These are phyloP conservation scores for Polyommatus iphigenia DNA, from an alignment of 2,888 invertebrate species.

Conservation along the genomic window DNA sequence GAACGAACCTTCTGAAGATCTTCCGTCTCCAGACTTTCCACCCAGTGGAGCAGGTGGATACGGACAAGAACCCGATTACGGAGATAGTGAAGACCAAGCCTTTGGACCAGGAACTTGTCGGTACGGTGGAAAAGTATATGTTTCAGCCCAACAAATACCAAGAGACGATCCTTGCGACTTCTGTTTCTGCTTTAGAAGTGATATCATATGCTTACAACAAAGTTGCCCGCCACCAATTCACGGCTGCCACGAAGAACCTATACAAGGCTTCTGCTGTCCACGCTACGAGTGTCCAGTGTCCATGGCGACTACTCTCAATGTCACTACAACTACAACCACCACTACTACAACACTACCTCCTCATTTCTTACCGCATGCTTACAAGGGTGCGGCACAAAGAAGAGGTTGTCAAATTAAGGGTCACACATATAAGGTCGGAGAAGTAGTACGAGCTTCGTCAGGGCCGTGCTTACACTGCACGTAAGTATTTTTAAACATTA, in stretches of 20 bases:
- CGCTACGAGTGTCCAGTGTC: conserved; percentile 96
- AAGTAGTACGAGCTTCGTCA: conserved; percentile 90
- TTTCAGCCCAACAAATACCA: conserved; percentile 96
- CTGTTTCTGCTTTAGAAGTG: conserved; percentile 98
- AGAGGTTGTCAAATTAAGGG: conserved; percentile 93
- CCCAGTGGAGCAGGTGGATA: conserved; percentile 68
- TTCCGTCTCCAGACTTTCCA: conserved; percentile 61
- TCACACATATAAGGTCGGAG: conserved; percentile 91
- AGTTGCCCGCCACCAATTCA: conserved; percentile 97
- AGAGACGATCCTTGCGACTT: conserved; percentile 97
- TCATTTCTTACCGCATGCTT: conserved; percentile 89
- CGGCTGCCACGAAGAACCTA: conserved; percentile 94
- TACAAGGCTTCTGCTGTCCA: conserved; percentile 96
- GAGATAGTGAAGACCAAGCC: conserved; percentile 85
- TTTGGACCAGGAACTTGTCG: conserved; percentile 95
- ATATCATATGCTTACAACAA: conserved; percentile 96
- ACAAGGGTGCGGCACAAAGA: conserved; percentile 86
- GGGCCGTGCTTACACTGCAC: conserved; percentile 97
- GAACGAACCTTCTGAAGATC: conserved; percentile 60
- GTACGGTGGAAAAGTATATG: conserved; percentile 95
- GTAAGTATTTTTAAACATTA: conserved; percentile 81
- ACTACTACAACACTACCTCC: conserved; percentile 92
- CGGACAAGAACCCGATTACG: conserved; percentile 83
- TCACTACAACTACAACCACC: conserved; percentile 93
- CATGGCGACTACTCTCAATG: conserved; percentile 89